Evolutionary conservation across 2,888 invertebrate genomes (phyloP).

Genomic region (Yponomeuta plumbellus): DNA sequence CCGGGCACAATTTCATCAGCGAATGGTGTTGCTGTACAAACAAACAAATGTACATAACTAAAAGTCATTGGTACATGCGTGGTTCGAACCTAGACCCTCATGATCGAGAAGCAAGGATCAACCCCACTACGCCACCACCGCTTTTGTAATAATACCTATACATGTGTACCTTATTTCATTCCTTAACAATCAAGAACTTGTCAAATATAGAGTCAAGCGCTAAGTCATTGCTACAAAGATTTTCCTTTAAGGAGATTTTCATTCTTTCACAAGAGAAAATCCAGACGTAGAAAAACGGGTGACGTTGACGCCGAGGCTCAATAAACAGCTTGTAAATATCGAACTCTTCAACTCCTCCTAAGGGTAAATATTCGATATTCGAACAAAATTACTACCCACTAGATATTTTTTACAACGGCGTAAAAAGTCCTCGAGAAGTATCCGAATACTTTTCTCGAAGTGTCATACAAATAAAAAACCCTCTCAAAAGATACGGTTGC

Average conservation of each 20-base stretch:
- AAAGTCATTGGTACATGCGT: no score
- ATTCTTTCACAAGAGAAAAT: neutral
- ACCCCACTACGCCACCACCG: no score
- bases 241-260: no score
- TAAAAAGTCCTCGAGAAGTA: conserved; percentile 33
- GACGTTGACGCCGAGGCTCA: neutral
- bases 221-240: neutral
- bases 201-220: neutral
- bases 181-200: neutral
- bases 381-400: conserved; percentile 13
- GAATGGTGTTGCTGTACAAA: no score
- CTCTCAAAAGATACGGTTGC: conserved; percentile 55
- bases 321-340: neutral
- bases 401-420: conserved; percentile 13
- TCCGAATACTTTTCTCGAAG: conserved; percentile 48
- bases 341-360: neutral
- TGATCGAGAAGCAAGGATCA: no score
- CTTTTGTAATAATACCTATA: no score
- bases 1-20: no score
- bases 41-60: no score
- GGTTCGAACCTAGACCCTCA: no score
- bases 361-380: conserved; percentile 6
- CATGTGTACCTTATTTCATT: neutral
- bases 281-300: neutral
- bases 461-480: conserved; percentile 62